Evolutionary conservation across 2,797 vertebrate species (phyloP).

Genomic region (Artibeus lituratus): DNA sequence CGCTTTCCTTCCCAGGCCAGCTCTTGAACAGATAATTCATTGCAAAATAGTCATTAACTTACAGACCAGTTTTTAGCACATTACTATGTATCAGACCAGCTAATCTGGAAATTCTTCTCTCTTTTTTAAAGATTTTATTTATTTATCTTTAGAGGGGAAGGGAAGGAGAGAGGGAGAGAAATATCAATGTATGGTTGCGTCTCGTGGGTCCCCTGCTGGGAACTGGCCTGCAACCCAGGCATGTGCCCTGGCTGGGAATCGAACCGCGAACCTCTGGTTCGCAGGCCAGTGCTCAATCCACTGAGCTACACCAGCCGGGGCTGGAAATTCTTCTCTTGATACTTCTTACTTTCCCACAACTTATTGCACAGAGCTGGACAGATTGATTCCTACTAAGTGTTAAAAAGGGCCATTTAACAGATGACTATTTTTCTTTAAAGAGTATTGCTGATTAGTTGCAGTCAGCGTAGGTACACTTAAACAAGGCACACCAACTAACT

Average conservation of each 20-base stretch:
- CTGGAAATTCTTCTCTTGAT: not conserved
- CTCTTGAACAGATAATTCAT: not conserved
- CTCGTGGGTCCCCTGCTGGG: too few species aligned
- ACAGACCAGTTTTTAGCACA: not conserved
- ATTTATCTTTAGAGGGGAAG: too few species aligned
- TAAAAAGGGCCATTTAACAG: not conserved
- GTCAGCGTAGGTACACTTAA: not conserved
- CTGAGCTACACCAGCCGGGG: too few species aligned
- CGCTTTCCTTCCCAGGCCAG: not conserved
- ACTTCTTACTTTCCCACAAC: not conserved
- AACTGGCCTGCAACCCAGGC: too few species aligned
- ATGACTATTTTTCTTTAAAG: not conserved
- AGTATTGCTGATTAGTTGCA: not conserved
- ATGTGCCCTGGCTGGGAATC: too few species aligned
- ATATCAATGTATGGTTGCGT: too few species aligned
- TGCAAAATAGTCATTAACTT: not conserved
- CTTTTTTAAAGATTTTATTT: too few species aligned
- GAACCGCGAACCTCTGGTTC: too few species aligned
- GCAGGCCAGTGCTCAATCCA: too few species aligned
- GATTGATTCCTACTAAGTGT: not conserved
- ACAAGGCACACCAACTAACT: not conserved
- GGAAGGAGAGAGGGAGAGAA: too few species aligned
- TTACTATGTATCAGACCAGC: not conserved
- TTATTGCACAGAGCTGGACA: not conserved
- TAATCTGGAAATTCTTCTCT: not conserved